A percentile compares a stretch with the other conserved stretches of the same genome.
Evolutionary conservation across 2,888 invertebrate genomes (phyloP).

Genomic region (Melanophora roralis): DNA sequence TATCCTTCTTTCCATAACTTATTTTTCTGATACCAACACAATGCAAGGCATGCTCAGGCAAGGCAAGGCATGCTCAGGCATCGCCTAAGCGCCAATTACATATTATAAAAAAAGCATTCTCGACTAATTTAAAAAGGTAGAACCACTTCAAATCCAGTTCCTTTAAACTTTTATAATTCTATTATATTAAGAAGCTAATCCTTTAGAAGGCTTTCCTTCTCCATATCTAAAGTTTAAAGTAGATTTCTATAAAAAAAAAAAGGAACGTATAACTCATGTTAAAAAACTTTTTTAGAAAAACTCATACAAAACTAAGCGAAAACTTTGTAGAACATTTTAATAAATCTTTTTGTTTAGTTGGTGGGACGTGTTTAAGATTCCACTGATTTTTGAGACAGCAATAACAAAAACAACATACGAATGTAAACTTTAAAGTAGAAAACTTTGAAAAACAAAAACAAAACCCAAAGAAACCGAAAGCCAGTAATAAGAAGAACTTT

Average conservation of each 20-base stretch:
- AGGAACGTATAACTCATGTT: neutral
- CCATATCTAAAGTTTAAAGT: neutral
- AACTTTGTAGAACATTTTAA: slow-evolving; percentile 24
- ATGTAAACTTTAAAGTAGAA: neutral
- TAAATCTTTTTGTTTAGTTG: slow-evolving; percentile 46
- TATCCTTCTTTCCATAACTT: no score
- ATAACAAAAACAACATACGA: neutral
- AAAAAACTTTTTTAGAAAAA: neutral
- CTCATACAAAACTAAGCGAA: neutral
- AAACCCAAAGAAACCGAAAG: slow-evolving; percentile 27
- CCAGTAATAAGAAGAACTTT: neutral
- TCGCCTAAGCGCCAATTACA: no score
- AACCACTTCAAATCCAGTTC: no score
- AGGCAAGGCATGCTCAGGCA: no score
- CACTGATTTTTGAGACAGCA: slow-evolving; percentile 10
- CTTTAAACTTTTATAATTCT: no score
- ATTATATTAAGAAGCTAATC: no score
- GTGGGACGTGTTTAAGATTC: slow-evolving; percentile 48
- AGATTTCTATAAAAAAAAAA: neutral
- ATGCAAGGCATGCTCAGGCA: no score
- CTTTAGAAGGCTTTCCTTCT: neutral
- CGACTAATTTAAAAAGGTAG: no score
- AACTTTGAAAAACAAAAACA: neutral
- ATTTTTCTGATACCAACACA: no score
- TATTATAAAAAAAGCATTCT: no score